phyloP scores from a whole-genome alignment of 2,113 vertebrate species.

The Zosterops japonicus region DNA sequence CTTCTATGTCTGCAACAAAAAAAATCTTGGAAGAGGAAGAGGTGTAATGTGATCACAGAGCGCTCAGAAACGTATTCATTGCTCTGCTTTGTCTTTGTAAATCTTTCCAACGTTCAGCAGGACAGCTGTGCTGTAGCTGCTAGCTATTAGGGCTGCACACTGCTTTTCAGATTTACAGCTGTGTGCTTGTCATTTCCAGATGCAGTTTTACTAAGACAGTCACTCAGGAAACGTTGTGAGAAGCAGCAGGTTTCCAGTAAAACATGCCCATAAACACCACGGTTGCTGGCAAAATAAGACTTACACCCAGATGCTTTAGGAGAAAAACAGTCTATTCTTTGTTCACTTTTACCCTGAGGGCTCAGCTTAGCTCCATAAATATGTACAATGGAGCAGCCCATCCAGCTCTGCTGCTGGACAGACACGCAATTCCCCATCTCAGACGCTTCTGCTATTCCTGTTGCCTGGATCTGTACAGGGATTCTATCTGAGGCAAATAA shows the following conservation, averaged over 20 bases:
- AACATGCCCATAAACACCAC: conserved; percentile 81
- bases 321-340: conserved; percentile 72
- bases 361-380: conserved; percentile 47
- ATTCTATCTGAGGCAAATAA: neutral
- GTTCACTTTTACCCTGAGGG: conserved; percentile 69
- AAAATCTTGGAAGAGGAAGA: neutral
- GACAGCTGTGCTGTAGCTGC: conserved; percentile 65
- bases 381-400: conserved; percentile 24
- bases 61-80: neutral
- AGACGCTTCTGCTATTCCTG: neutral
- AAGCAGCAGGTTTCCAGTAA: conserved; percentile 83
- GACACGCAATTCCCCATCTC: neutral
- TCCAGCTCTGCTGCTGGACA: neutral
- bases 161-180: conserved; percentile 77
- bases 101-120: conserved; percentile 68
- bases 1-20: neutral
- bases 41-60: conserved; percentile 23
- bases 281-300: conserved; percentile 76
- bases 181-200: conserved; percentile 79
- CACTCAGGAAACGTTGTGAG: conserved; percentile 77
- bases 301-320: conserved; percentile 75
- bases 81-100: conserved; percentile 70
- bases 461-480: neutral
- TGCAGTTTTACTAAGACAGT: conserved; percentile 79
- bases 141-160: conserved; percentile 77